Conservation (phyloP, 2,113 vertebrate species). For the Rhinoderma darwinii region DNA sequence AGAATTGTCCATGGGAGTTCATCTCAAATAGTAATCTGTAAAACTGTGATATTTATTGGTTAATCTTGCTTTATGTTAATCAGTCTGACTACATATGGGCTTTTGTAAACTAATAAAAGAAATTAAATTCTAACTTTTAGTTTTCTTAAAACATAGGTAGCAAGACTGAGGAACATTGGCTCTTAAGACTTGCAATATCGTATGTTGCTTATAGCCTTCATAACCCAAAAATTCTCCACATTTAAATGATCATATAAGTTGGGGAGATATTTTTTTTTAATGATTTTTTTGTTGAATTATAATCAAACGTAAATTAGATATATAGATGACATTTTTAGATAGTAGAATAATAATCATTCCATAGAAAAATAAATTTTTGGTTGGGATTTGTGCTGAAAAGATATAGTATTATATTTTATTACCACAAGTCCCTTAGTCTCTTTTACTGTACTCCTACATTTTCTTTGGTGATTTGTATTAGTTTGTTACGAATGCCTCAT, state of each 20-base stretch:
- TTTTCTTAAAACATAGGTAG: not conserved
- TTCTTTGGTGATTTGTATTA: not conserved
- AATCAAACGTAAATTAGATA: not conserved
- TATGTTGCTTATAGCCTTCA: not conserved
- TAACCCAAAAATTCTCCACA: not conserved
- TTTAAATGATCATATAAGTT: not conserved
- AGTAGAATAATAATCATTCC: too few relatives aligned
- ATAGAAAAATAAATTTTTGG: not conserved
- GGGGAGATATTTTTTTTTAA: not conserved
- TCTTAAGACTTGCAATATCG: not conserved
- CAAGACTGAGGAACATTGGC: not conserved
- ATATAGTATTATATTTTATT: not conserved
- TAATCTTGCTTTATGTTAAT: not conserved
- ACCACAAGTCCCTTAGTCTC: not conserved
- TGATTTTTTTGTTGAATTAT: not conserved
- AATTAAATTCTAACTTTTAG: not conserved
- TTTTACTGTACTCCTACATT: not conserved
- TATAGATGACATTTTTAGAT: not conserved
- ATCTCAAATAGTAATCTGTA: constrained; percentile 50
- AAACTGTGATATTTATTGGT: not conserved
- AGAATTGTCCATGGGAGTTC: constrained; percentile 61
- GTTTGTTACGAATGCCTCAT: not conserved
- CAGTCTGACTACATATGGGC: not conserved
- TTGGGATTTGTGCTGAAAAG: not conserved
- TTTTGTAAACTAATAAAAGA: not conserved